phyloP scores from a whole-genome alignment of 2,797 vertebrate species.

The Trichosurus vulpecula region DNA sequence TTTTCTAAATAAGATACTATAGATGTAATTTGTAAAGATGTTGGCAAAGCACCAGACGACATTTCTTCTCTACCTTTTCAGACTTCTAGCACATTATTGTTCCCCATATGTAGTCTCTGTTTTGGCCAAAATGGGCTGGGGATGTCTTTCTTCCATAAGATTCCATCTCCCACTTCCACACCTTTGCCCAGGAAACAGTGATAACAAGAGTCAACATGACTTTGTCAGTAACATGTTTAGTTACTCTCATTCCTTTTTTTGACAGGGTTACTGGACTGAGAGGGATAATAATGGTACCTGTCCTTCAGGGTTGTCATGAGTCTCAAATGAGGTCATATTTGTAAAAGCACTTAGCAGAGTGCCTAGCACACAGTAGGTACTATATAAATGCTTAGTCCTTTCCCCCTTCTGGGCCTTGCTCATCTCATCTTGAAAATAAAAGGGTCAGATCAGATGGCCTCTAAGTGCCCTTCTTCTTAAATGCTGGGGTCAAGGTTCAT shows the following conservation, averaged over 20 bases:
- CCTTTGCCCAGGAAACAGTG: not conserved
- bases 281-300: not conserved
- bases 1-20: not conserved
- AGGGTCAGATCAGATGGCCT: too few relatives aligned
- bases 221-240: not conserved
- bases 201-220: not conserved
- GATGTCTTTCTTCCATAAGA: not conserved
- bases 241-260: not conserved
- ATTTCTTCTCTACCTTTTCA: not conserved
- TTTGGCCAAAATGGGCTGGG: not conserved
- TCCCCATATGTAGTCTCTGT: not conserved
- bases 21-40: not conserved
- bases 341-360: not conserved
- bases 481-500: not conserved
- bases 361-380: not conserved
- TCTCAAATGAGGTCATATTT: not conserved
- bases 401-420: not conserved
- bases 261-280: not conserved
- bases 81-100: not conserved
- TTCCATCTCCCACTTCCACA: not conserved
- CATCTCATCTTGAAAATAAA: not conserved
- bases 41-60: not conserved
- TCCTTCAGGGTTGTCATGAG: not conserved
- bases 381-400: not conserved
- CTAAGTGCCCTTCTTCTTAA: too few relatives aligned